Evolutionary conservation across 2,113 vertebrate genomes (phyloP).

Genomic region (Kryptolebias marmoratus): DNA sequence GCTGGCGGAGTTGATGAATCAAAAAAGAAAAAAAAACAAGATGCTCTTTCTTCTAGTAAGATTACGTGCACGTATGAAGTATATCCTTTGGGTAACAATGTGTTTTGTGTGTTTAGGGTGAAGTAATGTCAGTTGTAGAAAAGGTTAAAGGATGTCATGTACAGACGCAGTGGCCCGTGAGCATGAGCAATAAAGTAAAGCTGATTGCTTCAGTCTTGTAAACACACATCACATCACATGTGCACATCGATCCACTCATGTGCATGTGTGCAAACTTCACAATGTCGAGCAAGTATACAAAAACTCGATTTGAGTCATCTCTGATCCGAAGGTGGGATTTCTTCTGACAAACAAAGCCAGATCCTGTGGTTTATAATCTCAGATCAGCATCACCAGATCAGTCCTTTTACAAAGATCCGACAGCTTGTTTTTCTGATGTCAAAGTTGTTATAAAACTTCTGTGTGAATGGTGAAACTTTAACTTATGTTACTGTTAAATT

Average conservation of each 20-base stretch:
- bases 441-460: too few species aligned
- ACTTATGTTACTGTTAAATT: too few species aligned
- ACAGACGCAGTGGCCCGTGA: constrained; percentile 6
- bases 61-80: too few species aligned
- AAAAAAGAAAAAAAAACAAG: too few species aligned
- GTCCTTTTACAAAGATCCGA: not conserved
- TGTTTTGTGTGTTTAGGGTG: not conserved
- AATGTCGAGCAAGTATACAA: constrained; percentile 14
- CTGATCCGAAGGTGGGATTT: not conserved
- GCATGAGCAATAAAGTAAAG: constrained; percentile 14
- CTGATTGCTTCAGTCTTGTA: constrained; percentile 24
- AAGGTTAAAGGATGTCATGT: not conserved
- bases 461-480: too few species aligned
- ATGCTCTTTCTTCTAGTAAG: too few species aligned
- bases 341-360: not conserved
- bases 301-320: not conserved
- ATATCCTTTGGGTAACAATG: not conserved
- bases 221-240: constrained; percentile 19
- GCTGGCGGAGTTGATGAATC: constrained; percentile 38
- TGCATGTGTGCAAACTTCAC: constrained; percentile 12
- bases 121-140: constrained; percentile 14
- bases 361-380: not conserved
- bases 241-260: constrained; percentile 14
- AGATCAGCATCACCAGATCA: too few species aligned
- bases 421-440: not conserved